Percentiles rank a stretch among this genome's conserved stretches.
Conservation (phyloP, 2,113 vertebrate genomes). For the Rafetus swinhoei region DNA sequence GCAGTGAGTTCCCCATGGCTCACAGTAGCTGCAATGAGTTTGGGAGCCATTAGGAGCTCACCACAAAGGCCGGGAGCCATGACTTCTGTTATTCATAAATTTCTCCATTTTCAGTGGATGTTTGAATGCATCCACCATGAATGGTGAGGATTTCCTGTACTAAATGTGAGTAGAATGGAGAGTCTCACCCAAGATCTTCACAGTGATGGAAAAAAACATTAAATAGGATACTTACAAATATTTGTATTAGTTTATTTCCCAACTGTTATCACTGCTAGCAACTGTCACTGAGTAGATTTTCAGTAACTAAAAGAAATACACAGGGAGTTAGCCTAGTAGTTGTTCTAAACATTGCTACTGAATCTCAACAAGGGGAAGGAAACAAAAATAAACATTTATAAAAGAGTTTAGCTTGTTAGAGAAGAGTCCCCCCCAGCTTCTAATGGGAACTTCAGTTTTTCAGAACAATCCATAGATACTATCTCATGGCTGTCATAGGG, state of each 20-base stretch:
- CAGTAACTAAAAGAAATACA: conserved; percentile 13
- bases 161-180: background rate
- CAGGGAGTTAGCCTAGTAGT: background rate
- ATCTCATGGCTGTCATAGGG: conserved; percentile 58
- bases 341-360: background rate
- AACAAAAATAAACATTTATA: conserved; percentile 48
- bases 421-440: background rate
- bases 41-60: too few relatives aligned
- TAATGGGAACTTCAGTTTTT: conserved; percentile 67
- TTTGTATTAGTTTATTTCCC: background rate
- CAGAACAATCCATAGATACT: conserved; percentile 55
- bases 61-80: too few relatives aligned
- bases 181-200: background rate
- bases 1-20: too few relatives aligned
- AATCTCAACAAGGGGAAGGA: conserved; percentile 10
- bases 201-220: background rate
- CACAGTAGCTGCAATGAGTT: too few relatives aligned
- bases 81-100: too few relatives aligned
- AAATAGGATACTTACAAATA: background rate
- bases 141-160: background rate
- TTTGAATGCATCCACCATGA: too few relatives aligned
- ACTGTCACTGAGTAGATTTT: background rate
- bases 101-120: too few relatives aligned
- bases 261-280: background rate
- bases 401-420: conserved; percentile 53